phyloP scores from a whole-genome alignment of 2,113 vertebrate species.

The Poicephalus meyeri region DNA sequence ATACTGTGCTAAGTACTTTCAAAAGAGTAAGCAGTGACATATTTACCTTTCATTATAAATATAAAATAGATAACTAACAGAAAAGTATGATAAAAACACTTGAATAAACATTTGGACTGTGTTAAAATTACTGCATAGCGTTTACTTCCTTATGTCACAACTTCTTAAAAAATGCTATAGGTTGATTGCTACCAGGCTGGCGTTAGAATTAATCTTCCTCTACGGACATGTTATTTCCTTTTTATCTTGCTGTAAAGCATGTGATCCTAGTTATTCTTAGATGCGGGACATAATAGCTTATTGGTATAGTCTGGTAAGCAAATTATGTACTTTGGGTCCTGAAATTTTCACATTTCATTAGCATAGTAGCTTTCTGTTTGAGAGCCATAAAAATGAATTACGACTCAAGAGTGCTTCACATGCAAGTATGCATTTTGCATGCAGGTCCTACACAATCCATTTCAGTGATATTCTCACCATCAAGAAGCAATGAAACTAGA shows the following conservation, averaged over 20 bases:
- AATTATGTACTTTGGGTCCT: neutral
- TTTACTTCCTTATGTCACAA: neutral
- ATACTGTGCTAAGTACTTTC: neutral
- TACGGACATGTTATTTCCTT: neutral
- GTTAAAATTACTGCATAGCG: neutral
- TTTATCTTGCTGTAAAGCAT: neutral
- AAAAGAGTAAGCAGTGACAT: neutral
- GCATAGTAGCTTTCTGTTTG: neutral
- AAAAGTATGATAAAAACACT: neutral
- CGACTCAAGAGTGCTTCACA: neutral
- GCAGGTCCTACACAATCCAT: neutral
- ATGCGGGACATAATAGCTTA: neutral
- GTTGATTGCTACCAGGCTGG: neutral
- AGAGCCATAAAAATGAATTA: neutral
- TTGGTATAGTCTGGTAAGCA: neutral
- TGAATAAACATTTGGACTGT: neutral
- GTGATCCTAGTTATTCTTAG: neutral
- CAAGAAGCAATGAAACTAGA: neutral
- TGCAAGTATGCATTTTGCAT: neutral
- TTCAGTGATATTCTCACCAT: neutral
- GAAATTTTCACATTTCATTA: constrained; percentile 4
- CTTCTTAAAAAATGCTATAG: neutral
- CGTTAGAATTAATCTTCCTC: neutral
- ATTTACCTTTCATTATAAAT: neutral
- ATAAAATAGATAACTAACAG: neutral